Base-by-base conservation (phyloP, 2,888 invertebrate genomes). In the Zygothrica quintamaculata region DNA sequence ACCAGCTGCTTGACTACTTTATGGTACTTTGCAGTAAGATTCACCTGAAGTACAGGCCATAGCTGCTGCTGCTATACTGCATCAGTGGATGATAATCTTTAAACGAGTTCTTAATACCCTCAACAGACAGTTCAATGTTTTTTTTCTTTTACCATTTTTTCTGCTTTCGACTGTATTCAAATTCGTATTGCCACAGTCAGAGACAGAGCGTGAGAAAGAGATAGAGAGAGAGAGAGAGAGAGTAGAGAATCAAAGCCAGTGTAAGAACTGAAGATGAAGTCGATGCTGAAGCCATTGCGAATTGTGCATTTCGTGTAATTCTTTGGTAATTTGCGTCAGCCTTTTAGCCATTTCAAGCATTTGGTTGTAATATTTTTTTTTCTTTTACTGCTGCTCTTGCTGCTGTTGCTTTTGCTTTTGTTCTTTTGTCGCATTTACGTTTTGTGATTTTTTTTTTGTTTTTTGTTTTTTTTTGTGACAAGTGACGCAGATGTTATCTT, bases 401-500 rank as follows among this genome's bases (percentile, higher is more conserved):
- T 39, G 36, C n/a, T n/a, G n/a, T n/a, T 13, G 26, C 26, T 11
- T 36, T 43, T 51, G 29, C 42, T 43, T 9, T 36, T 44, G 37
- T 46, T 8, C 8, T 37, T 13, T 31, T n/a, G n/a, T n/a, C n/a
- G n/a, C n/a, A n/a, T n/a, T n/a, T n/a, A n/a, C n/a, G n/a, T n/a
- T 40, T 57, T 26, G 18, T 22, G 3, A 22, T 42, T 39, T 33
- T 13, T 13, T 51, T 50, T 26, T 31, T 47, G 31, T 48, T 55
- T 29, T 25, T 42, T 39, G 36, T 48, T 44, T 47, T 69, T 66
- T 69, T 65, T 72, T 72, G 73, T 73, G 74, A 73, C 73, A 77
- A 77, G 77, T 78, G 78, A 78, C 76, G 78, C 78, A 78, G 77
- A 78, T 77, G 77, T 73, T 77, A 77, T 78, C 78, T 78, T 76